phyloP scores from a whole-genome alignment of 2,797 vertebrate genomes.

The Etheostoma nigrum region DNA sequence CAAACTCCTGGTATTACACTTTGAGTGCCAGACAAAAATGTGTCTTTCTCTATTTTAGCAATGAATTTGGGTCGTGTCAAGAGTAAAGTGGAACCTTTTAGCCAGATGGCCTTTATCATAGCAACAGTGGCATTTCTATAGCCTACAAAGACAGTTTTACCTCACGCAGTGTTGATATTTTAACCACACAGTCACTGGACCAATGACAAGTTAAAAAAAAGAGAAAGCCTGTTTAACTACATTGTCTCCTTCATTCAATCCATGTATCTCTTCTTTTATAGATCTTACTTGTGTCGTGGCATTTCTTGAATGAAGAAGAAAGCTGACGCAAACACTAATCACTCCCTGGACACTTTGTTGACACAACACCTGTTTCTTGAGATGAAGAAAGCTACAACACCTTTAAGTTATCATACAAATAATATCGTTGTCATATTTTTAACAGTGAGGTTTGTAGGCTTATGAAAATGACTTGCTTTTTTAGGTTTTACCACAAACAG shows the following conservation, averaged over 20 bases:
- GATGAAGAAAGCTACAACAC: conserved; percentile 19
- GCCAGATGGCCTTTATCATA: background rate
- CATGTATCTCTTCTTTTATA: background rate
- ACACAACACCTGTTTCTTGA: conserved; percentile 34
- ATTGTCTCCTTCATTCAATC: conserved; percentile 2
- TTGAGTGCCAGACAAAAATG: background rate
- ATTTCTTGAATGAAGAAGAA: conserved; percentile 49
- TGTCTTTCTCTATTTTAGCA: background rate
- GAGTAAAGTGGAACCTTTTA: background rate
- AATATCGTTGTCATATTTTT: background rate
- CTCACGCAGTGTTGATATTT: background rate
- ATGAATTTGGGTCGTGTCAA: background rate
- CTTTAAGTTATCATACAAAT: conserved; percentile 12
- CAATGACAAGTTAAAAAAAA: background rate
- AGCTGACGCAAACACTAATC: conserved; percentile 36
- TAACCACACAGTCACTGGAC: background rate
- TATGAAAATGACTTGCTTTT: background rate
- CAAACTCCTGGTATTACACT: background rate
- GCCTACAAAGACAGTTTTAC: background rate
- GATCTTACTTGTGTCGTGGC: conserved; percentile 27
- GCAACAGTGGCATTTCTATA: background rate
- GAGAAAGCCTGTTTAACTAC: conserved; percentile 4
- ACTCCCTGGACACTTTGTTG: conserved; percentile 37
- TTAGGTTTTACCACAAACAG: background rate
- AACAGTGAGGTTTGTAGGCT: background rate